Conservation (phyloP, 53 echinoderm and acorn worm genomes). For the Actinopyga echinites region DNA sequence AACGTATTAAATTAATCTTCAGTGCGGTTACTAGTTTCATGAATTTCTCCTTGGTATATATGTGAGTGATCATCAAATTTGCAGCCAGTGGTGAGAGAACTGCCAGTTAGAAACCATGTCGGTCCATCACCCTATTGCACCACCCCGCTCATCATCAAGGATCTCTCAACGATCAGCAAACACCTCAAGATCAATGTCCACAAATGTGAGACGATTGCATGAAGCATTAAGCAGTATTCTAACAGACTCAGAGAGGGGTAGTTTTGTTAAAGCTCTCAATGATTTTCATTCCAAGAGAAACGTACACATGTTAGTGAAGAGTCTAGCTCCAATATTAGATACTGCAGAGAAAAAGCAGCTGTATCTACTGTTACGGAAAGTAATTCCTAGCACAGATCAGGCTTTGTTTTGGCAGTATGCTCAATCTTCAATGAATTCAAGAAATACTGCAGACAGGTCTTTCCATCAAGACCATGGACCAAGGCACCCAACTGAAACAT, state of each 20-base stretch:
- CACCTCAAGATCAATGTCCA: constrained; percentile 79
- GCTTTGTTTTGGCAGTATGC: constrained; percentile 76
- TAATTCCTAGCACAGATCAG: constrained; percentile 79
- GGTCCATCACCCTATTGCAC: constrained; percentile 50
- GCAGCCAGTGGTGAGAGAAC: too few species aligned
- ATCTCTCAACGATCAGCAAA: constrained; percentile 17
- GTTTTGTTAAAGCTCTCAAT: constrained; percentile 84
- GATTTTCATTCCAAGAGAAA: constrained; percentile 91
- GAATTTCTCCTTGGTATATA: too few species aligned
- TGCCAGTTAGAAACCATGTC: constrained; percentile 14
- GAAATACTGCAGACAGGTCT: constrained; percentile 15
- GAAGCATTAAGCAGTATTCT: constrained; percentile 74
- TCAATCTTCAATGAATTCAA: constrained; percentile 41
- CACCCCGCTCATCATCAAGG: constrained; percentile 51
- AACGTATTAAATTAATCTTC: too few species aligned
- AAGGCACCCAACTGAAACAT: constrained; percentile 45
- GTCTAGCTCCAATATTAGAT: constrained; percentile 71
- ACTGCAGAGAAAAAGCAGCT: constrained; percentile 79
- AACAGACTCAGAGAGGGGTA: constrained; percentile 70
- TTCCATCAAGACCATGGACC: constrained; percentile 27
- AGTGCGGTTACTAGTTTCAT: too few species aligned
- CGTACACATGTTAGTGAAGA: constrained; percentile 71
- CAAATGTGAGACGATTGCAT: constrained; percentile 84
- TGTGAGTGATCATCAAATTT: too few species aligned
- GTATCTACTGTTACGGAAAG: constrained; percentile 73